Conservation (phyloP, 2,888 invertebrate genomes). For the Malacosoma neustria region DNA sequence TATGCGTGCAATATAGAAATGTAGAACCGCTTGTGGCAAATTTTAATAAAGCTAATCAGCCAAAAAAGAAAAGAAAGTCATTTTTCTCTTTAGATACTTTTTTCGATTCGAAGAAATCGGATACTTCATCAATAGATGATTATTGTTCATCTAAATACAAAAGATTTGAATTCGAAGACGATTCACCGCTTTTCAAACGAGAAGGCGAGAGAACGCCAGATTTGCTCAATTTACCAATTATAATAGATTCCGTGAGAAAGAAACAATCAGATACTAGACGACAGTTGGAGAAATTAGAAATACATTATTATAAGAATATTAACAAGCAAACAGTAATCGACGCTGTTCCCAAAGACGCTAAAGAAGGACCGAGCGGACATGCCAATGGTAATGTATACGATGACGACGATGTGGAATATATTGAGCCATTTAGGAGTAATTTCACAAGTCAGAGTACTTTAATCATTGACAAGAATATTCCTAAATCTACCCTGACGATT, state of each 20-base stretch:
- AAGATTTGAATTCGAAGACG: conserved; percentile 66
- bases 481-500: conserved; percentile 54
- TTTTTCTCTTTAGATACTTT: conserved; percentile 71
- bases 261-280: conserved; percentile 60
- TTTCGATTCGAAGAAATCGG: conserved; percentile 65
- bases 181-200: conserved; percentile 58
- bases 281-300: conserved; percentile 65
- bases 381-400: conserved; percentile 44
- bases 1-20: conserved; percentile 45
- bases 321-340: conserved; percentile 55
- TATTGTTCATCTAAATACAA: conserved; percentile 70
- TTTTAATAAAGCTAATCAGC: conserved; percentile 52
- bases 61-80: conserved; percentile 66
- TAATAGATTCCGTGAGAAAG: conserved; percentile 62
- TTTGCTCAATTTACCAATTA: conserved; percentile 57
- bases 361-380: conserved; percentile 56
- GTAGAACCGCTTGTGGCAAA: conserved; percentile 41
- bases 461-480: conserved; percentile 54
- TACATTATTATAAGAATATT: conserved; percentile 61
- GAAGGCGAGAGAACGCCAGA: conserved; percentile 62
- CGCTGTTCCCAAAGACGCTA: conserved; percentile 63
- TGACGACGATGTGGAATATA: conserved; percentile 66
- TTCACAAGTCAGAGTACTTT: conserved; percentile 67
- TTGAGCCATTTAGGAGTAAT: conserved; percentile 66
- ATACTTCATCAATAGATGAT: conserved; percentile 65